phyloP scores from a whole-genome alignment of 2,113 vertebrate species.

The Octodon degus region DNA sequence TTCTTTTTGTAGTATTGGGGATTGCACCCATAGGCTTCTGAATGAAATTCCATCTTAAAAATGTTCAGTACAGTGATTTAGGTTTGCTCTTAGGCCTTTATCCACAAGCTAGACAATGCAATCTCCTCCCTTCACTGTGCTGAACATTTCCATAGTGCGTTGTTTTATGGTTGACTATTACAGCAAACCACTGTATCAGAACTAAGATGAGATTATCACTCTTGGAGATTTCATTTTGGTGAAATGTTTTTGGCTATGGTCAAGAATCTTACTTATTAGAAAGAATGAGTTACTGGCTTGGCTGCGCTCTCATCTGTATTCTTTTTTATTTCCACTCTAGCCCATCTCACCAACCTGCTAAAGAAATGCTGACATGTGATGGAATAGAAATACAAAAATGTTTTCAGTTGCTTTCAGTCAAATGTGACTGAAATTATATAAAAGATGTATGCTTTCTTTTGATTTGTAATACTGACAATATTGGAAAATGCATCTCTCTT shows the following conservation, averaged over 20 bases:
- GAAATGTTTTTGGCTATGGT: conserved; percentile 40
- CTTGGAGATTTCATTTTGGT: conserved; percentile 42
- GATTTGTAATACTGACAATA: conserved; percentile 4
- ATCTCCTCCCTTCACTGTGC: neutral
- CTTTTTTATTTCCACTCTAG: neutral
- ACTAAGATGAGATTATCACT: conserved; percentile 12
- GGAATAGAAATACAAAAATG: conserved; percentile 33
- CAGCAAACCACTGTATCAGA: neutral
- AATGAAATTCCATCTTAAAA: neutral
- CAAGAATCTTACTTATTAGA: conserved; percentile 59
- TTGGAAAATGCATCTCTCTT: conserved; percentile 29
- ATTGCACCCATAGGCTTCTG: neutral
- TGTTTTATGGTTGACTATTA: neutral
- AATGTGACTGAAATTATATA: conserved; percentile 53
- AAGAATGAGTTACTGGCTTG: conserved; percentile 12
- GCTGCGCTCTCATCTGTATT: neutral
- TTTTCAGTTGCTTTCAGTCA: conserved; percentile 43
- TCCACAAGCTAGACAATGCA: neutral
- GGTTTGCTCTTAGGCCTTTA: neutral
- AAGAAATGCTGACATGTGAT: conserved; percentile 24
- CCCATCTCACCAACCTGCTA: neutral
- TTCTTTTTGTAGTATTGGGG: neutral
- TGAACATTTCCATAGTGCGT: neutral
- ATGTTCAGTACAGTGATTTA: neutral
- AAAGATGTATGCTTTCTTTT: neutral